A percentile compares a stretch with the other conserved stretches of the same genome.
phyloP scores from a whole-genome alignment of 2,113 vertebrate species.

The Labrus mixtus region DNA sequence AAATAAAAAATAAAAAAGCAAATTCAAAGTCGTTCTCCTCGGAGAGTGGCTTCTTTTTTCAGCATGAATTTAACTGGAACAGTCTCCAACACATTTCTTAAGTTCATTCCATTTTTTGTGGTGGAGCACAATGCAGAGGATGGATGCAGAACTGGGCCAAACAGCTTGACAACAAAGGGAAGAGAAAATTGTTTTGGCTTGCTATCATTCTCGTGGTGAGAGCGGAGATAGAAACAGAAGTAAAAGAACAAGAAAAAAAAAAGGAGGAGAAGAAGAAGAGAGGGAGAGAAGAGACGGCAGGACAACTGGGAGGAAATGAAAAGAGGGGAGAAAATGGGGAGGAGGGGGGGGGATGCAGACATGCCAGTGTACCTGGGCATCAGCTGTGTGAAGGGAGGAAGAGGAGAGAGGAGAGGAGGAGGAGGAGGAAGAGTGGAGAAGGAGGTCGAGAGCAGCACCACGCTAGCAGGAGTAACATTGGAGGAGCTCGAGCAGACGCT shows the following conservation, averaged over 20 bases:
- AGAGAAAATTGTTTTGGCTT: conserved; percentile 6
- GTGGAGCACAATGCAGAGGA: conserved; percentile 12
- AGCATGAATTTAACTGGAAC: conserved; percentile 7
- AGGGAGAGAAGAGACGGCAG: conserved; percentile 17
- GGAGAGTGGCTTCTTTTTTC: conserved; percentile 7
- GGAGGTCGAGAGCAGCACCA: conserved; percentile 84
- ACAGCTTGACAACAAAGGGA: conserved; percentile 15
- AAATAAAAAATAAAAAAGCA: conserved; percentile 50
- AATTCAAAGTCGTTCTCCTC: conserved; percentile 48
- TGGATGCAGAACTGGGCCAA: conserved; percentile 36
- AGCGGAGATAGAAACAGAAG: conserved; percentile 1
- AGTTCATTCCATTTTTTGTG: conserved; percentile 20
- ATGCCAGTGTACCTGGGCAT: conserved; percentile 81
- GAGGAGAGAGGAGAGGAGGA: conserved; percentile 79
- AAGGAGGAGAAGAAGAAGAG: neutral
- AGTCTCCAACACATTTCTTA: conserved; percentile 26
- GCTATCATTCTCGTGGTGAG: conserved; percentile 21
- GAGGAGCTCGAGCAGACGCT: conserved; percentile 78
- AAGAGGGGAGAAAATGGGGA: neutral
- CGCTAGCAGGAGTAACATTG: conserved; percentile 81
- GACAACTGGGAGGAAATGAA: conserved; percentile 16
- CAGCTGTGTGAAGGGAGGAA: conserved; percentile 81
- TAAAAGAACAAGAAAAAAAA: neutral
- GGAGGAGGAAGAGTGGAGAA: conserved; percentile 81
- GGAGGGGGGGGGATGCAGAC: conserved; percentile 39